Base-by-base conservation (phyloP, 2,888 invertebrate genomes). In the Leptinotarsa juncta region DNA sequence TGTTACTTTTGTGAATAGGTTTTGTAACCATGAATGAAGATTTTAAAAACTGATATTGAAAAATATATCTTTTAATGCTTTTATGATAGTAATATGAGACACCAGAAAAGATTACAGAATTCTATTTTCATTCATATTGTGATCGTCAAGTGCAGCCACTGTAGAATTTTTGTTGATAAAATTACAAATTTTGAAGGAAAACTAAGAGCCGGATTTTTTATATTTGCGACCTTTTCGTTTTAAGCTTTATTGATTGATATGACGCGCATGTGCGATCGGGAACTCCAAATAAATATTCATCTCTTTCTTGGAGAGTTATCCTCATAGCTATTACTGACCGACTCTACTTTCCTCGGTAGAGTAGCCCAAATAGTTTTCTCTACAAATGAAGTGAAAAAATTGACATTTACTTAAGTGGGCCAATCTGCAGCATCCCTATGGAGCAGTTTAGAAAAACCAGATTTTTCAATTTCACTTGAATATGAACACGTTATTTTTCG, bases 371-470 rank as follows among this genome's bases (percentile, higher is more conserved):
- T 65, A 65, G 65, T 66, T 66, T 48, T 55, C 57, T 48, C 50
- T 20, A 60, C 20, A 60, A 69, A 57, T 42, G 23, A 18, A 48
- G 48, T 57, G 57, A 68, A 68, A 68, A 68, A 68, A 49, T 20
- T 60, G 55, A 60, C 68, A 42, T 48, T 49, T 49, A 53, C 67
- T 70, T 26, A 65, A 49, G 50, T 78, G 82, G 68, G 71, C 77
- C 55, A 76, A 74, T 73, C 16, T 74, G 75, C 83, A 83, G 84
- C 83, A 81, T 84, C 83, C 83, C 79, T 72, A 83, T 83, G 83
- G 82, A 84, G 80, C 75, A 49, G 18, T 72, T 77, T 72, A 65
- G 55, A 73, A 75, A 71, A 75, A 70, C 66, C 60, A 7, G 62
- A 72, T 77, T 79, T 77, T 77, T 77, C 55, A 66, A 67, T 72